These are phyloP conservation scores for Hydrozoanthus tunicans DNA, from an alignment of 64 coral and sea anemone genomes.

Conservation along the genomic window DNA sequence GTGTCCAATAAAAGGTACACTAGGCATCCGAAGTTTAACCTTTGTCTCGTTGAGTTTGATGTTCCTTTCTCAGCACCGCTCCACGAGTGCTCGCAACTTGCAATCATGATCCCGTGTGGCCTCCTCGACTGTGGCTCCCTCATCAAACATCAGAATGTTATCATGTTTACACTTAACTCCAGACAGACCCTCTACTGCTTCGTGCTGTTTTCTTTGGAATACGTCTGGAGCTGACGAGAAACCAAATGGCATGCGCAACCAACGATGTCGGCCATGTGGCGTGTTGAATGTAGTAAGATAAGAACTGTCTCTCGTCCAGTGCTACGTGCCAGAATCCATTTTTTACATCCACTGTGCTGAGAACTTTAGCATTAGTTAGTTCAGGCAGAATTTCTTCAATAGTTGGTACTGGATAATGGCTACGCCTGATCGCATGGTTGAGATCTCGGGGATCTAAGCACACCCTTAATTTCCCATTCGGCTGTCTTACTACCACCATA, in stretches of 20 bases:
- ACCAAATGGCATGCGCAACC: conserved; percentile 32
- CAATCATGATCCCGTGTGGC: neutral
- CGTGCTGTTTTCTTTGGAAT: conserved; percentile 37
- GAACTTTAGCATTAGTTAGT: conserved; percentile 41
- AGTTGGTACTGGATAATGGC: conserved; percentile 23
- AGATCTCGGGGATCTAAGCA: conserved; percentile 35
- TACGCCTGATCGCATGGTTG: conserved; percentile 23
- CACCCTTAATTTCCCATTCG: conserved; percentile 26
- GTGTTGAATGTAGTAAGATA: conserved; percentile 36
- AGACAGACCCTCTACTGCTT: conserved; percentile 5
- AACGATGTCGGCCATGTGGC: conserved; percentile 12
- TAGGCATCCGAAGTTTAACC: neutral
- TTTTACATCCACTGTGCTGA: conserved; percentile 29
- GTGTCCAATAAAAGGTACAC: conserved; percentile 10
- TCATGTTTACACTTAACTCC: conserved; percentile 15
- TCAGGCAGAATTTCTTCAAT: conserved; percentile 20
- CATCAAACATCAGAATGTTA: conserved; percentile 4
- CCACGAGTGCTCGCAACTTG: conserved; percentile 15
- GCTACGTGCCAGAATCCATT: conserved; percentile 27
- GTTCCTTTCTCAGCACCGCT: neutral
- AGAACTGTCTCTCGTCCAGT: conserved; percentile 14
- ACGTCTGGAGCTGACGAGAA: conserved; percentile 18
- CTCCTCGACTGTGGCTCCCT: neutral
- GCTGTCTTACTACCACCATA: conserved; percentile 23
- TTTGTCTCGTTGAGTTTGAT: neutral